Conservation (phyloP, 2,888 invertebrate genomes). For the Pinctada fucata region DNA sequence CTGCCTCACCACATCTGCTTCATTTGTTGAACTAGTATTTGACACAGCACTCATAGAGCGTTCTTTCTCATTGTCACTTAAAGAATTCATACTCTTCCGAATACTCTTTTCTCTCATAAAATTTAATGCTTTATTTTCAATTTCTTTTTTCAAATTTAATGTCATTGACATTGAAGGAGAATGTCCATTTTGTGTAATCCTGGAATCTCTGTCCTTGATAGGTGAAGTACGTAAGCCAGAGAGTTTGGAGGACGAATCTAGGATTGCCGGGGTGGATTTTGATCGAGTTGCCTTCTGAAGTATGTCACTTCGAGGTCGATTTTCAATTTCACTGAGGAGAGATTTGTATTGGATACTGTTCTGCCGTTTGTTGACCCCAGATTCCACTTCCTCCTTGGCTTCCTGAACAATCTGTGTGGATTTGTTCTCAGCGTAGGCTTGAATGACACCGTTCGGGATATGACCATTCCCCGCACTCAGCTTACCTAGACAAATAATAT, state of each 20-base stretch:
- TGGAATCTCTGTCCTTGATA: neutral
- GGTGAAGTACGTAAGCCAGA: neutral
- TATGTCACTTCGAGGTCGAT: conserved; percentile 11
- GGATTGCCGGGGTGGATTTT: neutral
- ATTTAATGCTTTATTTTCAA: neutral
- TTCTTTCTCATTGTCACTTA: neutral
- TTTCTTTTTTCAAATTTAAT: neutral
- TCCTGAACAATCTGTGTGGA: neutral
- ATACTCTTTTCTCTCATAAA: neutral
- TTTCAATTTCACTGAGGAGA: conserved; percentile 16
- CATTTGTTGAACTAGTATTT: neutral
- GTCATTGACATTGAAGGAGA: neutral
- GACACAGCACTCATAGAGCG: neutral
- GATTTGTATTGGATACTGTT: conserved; percentile 26
- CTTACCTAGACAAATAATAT: conserved; percentile 1
- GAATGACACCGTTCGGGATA: conserved; percentile 12
- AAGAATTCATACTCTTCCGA: neutral
- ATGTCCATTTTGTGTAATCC: neutral
- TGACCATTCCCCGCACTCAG: conserved; percentile 16
- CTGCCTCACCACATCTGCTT: conserved; percentile 9
- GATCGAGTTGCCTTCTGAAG: neutral
- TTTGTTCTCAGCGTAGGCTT: conserved; percentile 5
- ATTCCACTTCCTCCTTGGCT: conserved; percentile 5
- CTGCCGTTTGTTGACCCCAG: neutral
- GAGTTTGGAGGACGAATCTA: neutral